A percentile compares a stretch with the other conserved stretches of the same genome.
These are phyloP conservation scores for Trochalopteron elliotii DNA, from an alignment of 2,113 vertebrate species.

Conservation along the genomic window DNA sequence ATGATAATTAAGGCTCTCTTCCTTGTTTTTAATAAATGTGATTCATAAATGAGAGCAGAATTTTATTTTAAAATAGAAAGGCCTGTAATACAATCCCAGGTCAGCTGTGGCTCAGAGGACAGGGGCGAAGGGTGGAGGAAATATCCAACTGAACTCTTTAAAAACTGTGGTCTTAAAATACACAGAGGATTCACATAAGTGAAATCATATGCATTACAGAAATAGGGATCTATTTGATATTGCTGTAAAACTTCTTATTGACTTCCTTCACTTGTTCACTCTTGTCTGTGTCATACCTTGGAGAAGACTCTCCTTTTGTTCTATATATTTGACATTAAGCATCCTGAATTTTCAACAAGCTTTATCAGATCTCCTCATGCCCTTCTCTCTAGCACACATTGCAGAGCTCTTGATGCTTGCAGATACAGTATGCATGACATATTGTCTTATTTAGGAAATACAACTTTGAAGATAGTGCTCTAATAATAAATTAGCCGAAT, in stretches of 20 bases:
- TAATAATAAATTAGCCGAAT: not conserved
- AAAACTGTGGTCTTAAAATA: not conserved
- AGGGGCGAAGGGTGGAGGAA: not conserved
- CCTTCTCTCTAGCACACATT: not conserved
- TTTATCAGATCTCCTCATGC: not conserved
- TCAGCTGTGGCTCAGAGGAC: not conserved
- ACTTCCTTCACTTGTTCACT: not conserved
- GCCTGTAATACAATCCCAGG: not conserved
- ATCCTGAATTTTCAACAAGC: not conserved
- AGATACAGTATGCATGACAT: not conserved
- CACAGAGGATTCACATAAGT: not conserved
- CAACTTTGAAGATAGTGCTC: not conserved
- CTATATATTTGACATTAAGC: not conserved
- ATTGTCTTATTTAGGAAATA: not conserved
- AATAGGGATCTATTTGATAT: not conserved
- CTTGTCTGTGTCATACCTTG: not conserved
- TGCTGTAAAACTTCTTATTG: not conserved
- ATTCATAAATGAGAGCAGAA: not conserved
- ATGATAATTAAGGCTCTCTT: constrained; percentile 28
- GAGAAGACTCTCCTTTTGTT: not conserved
- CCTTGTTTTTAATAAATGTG: not conserved
- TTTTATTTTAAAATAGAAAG: not conserved
- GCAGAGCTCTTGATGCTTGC: not conserved
- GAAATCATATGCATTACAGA: not conserved
- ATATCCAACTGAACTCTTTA: not conserved